Evolutionary conservation across 2,888 invertebrate species (phyloP), one percentile per base, ranked within the genome.

Genomic region (Hartigia nigra): DNA sequence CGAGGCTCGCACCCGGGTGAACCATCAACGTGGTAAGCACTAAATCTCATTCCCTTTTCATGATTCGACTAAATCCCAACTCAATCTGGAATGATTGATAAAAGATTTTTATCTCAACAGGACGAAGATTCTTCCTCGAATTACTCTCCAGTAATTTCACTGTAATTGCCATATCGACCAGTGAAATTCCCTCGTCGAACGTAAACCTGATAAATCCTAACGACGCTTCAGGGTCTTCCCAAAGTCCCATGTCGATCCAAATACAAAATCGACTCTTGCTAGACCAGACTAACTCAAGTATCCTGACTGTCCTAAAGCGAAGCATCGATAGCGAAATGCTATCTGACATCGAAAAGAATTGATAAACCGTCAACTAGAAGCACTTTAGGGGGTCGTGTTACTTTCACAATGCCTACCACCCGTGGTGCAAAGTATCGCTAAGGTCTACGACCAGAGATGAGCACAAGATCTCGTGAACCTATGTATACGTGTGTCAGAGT

Each of bases 321-420:
- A 55, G 76, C 80, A 69, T 78, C 74, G 80, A 76, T 78, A 74
- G 70, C 55, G 76, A 80, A 80, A 83, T 78, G 81, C 81, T 80
- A 82, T 79, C 75, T 79, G 79, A 80, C 81, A 81, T 82, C 77
- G 76, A 74, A 76, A 81, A 78, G 82, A 84, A 84, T 83, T 85
- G 85, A 83, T 83, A 84, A 85, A 81, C 81, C 78, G 81, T 83
- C 76, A 74, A 74, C 81, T 80, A 79, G 82, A 84, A 82, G 83
- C 83, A 84, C 84, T 84, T 83, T 82, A 80, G 81, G 70, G 82
- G 81, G 78, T 84, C 81, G 78, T 81, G 78, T 81, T 83, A 82
- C 82, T 81, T 78, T 77, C 72, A 72, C 82, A 82, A 81, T 81
- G 76, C 79, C 77, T 78, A 78, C 74, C 70, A 77, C 76, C 37